A percentile compares a stretch with the other conserved stretches of the same genome.
phyloP scores from a whole-genome alignment of 1,140 invertebrate species.

The Pararge aegeria region DNA sequence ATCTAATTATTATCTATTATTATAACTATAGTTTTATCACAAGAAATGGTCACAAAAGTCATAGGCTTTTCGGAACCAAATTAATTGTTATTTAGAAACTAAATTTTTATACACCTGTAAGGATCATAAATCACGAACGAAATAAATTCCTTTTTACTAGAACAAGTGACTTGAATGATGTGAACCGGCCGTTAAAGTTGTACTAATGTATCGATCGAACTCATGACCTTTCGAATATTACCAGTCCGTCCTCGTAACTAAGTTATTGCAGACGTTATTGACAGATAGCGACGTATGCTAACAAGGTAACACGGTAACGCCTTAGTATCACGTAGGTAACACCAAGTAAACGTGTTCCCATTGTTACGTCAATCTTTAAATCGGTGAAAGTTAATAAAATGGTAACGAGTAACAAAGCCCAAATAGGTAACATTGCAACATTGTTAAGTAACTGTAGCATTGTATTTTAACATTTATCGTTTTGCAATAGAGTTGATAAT shows the following conservation, averaged over 20 bases:
- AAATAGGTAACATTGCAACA: constrained; percentile 30
- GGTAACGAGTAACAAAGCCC: constrained; percentile 33
- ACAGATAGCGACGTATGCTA: constrained; percentile 11
- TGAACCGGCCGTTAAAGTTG: not conserved
- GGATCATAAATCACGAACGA: no score
- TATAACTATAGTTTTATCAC: no score
- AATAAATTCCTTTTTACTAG: no score
- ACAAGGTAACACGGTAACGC: constrained; percentile 12
- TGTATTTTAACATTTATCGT: not conserved
- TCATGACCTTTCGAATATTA: constrained; percentile 5
- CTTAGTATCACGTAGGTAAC: not conserved
- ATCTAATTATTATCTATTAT: no score
- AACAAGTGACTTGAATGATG: no score
- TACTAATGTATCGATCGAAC: constrained; percentile 4
- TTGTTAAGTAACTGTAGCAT: constrained; percentile 9
- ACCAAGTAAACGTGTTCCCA: constrained; percentile 12
- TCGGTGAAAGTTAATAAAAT: constrained; percentile 38
- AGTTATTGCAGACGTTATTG: constrained; percentile 7
- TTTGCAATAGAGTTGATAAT: constrained; percentile 6
- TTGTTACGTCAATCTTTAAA: constrained; percentile 35
- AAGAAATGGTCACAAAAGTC: no score
- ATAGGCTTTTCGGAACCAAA: no score
- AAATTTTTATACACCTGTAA: no score
- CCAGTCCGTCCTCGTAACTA: constrained; percentile 5
- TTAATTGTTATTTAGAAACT: no score